Evolutionary conservation across 2,888 invertebrate genomes (phyloP).

Genomic region (Scrobipalpa atriplicella): DNA sequence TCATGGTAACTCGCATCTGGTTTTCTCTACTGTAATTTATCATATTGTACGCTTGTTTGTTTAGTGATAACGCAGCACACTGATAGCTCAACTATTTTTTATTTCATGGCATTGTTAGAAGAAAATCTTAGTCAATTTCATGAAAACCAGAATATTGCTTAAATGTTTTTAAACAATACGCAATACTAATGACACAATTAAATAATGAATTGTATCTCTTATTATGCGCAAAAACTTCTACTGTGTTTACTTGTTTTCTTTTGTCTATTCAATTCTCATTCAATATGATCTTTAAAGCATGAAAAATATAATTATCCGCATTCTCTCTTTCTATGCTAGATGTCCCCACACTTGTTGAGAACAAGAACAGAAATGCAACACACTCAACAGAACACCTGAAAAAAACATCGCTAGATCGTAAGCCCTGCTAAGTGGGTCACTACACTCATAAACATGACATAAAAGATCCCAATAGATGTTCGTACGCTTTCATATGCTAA

Average conservation of each 20-base stretch:
- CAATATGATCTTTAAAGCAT: too few species aligned
- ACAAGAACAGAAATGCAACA: neutral
- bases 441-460: conserved; percentile 19
- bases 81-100: neutral
- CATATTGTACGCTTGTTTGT: conserved; percentile 34
- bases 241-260: too few species aligned
- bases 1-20: conserved; percentile 9
- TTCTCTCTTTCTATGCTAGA: neutral
- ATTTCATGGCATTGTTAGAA: neutral
- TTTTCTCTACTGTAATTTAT: conserved; percentile 31
- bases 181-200: too few species aligned
- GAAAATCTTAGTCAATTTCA: too few species aligned
- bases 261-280: too few species aligned
- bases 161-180: too few species aligned
- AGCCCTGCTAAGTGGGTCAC: conserved; percentile 23
- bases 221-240: too few species aligned
- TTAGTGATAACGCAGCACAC: neutral
- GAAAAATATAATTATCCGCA: too few species aligned
- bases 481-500: conserved; percentile 33
- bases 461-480: conserved; percentile 19
- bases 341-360: neutral
- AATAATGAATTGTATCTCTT: too few species aligned
- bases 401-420: neutral
- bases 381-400: neutral
- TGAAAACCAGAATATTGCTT: too few species aligned